A percentile compares a stretch with the other conserved stretches of the same genome.
These are phyloP conservation scores for Nannospalax galili DNA, from an alignment of 2,113 vertebrate species.

Conservation along the genomic window DNA sequence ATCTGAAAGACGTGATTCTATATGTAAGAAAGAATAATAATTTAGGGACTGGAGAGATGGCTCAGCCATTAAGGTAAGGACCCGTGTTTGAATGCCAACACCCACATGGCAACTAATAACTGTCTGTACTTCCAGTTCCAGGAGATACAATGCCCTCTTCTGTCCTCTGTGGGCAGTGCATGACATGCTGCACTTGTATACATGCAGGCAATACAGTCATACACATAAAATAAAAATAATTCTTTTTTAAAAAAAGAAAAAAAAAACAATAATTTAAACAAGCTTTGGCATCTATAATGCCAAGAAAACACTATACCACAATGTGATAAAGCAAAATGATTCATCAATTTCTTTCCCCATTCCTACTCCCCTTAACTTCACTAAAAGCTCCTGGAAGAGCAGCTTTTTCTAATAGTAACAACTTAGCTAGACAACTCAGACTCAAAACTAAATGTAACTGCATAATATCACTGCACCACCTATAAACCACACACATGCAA, in stretches of 20 bases:
- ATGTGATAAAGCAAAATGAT: slow-evolving; percentile 43
- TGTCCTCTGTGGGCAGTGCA: too few species aligned
- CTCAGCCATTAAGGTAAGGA: too few species aligned
- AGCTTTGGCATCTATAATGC: slow-evolving; percentile 1
- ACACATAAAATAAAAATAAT: too few species aligned
- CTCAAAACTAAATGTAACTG: slow-evolving; percentile 32
- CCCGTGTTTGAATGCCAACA: too few species aligned
- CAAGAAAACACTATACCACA: slow-evolving; percentile 31
- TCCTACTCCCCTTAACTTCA: not conserved
- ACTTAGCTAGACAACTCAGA: slow-evolving; percentile 39
- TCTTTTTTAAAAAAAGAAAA: too few species aligned
- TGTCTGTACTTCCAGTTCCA: too few species aligned
- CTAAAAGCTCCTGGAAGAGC: not conserved
- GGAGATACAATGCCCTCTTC: too few species aligned
- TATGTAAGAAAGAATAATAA: slow-evolving; percentile 40
- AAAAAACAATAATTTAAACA: too few species aligned
- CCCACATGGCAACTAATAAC: too few species aligned
- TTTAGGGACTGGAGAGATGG: too few species aligned
- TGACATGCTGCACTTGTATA: too few species aligned
- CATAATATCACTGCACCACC: slow-evolving; percentile 36
- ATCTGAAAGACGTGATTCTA: slow-evolving; percentile 40
- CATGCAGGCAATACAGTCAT: too few species aligned
- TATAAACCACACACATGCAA: slow-evolving; percentile 51
- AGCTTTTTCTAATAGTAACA: slow-evolving; percentile 19
- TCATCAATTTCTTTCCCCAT: not conserved